A percentile compares a stretch with the other conserved stretches of the same genome.
These are phyloP conservation scores for Tinamus guttatus DNA, from an alignment of 2,113 vertebrate species.

Conservation along the genomic window DNA sequence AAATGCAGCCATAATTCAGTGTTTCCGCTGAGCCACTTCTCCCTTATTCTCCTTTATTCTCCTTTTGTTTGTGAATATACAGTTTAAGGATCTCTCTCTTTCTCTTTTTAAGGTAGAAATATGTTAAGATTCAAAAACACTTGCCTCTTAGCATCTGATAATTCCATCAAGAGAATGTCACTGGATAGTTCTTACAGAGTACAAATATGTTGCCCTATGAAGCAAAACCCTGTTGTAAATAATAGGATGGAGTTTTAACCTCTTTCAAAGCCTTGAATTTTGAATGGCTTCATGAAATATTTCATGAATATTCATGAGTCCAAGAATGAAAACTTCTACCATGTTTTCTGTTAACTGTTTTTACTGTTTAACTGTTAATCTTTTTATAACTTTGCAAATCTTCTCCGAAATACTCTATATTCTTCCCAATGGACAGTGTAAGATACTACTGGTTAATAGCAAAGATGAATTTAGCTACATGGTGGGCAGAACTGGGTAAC, in stretches of 20 bases:
- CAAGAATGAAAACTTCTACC: background rate
- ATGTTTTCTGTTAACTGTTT: background rate
- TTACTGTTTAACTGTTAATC: background rate
- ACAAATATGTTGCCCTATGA: background rate
- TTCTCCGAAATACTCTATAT: background rate
- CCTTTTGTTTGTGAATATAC: background rate
- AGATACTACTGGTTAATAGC: background rate
- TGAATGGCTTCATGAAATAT: background rate
- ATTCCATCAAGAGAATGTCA: background rate
- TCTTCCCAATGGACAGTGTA: background rate
- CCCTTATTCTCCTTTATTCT: background rate
- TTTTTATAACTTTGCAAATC: background rate
- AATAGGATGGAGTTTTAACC: background rate
- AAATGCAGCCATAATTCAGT: fast-evolving
- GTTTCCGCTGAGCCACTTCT: background rate
- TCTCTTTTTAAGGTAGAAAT: background rate
- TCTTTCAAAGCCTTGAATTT: background rate
- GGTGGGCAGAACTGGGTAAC: background rate
- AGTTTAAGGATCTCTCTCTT: background rate
- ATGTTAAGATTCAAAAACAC: background rate
- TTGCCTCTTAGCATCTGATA: background rate
- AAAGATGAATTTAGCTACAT: background rate
- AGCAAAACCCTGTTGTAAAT: background rate
- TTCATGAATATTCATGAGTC: background rate
- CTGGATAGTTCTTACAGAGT: fast-evolving